These are phyloP conservation scores for Upupa epops DNA, from an alignment of 2,113 vertebrate genomes.

Conservation along the genomic window DNA sequence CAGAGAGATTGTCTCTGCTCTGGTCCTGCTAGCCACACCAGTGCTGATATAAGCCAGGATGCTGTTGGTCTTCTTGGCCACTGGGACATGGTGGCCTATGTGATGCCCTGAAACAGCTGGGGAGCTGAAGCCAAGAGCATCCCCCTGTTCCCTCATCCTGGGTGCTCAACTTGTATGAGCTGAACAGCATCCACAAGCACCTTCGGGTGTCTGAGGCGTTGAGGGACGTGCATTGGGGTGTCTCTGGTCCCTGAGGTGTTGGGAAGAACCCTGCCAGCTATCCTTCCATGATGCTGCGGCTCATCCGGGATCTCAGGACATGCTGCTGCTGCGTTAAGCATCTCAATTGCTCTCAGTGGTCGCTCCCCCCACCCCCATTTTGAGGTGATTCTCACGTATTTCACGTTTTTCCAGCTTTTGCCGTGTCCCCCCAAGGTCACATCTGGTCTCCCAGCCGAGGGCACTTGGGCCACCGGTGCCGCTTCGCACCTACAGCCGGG, in stretches of 20 bases:
- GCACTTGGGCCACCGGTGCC: rapidly evolving
- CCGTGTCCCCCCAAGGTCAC: background rate
- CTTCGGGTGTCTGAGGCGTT: rapidly evolving
- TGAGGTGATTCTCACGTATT: rapidly evolving
- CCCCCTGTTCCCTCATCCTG: rapidly evolving
- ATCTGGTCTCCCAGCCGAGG: background rate
- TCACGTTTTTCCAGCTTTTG: rapidly evolving
- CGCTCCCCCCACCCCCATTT: background rate
- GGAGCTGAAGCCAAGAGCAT: rapidly evolving
- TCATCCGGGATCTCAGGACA: rapidly evolving
- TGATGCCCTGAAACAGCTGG: rapidly evolving
- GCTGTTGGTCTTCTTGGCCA: background rate
- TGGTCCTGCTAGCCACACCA: background rate
- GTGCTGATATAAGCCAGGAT: background rate
- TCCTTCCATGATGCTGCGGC: background rate
- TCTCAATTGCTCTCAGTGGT: too few species aligned
- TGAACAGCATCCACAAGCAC: background rate
- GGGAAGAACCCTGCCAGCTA: background rate
- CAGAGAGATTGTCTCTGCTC: background rate
- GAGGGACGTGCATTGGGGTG: rapidly evolving
- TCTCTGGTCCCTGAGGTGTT: background rate
- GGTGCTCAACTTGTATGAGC: rapidly evolving
- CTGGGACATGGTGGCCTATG: rapidly evolving
- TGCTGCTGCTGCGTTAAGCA: rapidly evolving
- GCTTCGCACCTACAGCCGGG: rapidly evolving